Base-by-base conservation (phyloP, 2,888 invertebrate species). In the Seira musarum region DNA sequence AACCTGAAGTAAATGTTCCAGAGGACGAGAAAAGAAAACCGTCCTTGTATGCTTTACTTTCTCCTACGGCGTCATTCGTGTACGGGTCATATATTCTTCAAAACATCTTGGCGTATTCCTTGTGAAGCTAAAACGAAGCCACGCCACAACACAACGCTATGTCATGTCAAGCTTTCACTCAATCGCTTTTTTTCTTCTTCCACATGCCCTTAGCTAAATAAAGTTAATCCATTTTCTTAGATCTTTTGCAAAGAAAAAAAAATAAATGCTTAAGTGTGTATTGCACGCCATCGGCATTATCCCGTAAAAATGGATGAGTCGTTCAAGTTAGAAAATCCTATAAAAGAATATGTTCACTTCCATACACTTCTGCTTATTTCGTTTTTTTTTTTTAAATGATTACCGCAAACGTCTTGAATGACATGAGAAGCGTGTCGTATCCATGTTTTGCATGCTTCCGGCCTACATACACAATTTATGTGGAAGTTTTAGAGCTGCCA, bases 81-180 rank as follows among this genome's bases (percentile, higher is more conserved):
- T n/a, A n/a, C n/a, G n/a, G n/a, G n/a, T 13, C 40, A 40, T 40
- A 40, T 40, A 13, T n/a, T n/a, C n/a, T n/a, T n/a, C n/a, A n/a
- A n/a, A n/a, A n/a, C n/a, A n/a, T 30, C 8, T 30, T 53, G 53
- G n/a, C 13, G 17, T 53, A 53, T 53, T 53, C 13, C 53, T 53
- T 15, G 53, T 3, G 53, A 53, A 53, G 17, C n/a, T 13, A 53
- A 53, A 8, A 30, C 30, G 3, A 30, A 30, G 30, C 30, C 30
- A 30, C 8, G 30, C 30, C 30, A 30, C 8, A 8, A n/a, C n/a
- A n/a, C n/a, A n/a, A n/a, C n/a, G 30, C 30, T 8, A 5, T 8
- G 30, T 30, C 53, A 53, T 15, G 53, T 53, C 53, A 53, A 53
- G 53, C 53, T 53, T 53, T 53, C 53, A 53, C 53, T 53, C 53